Base-by-base conservation (phyloP, 2,888 invertebrate species). In the Gymnoscelis rufifasciata region DNA sequence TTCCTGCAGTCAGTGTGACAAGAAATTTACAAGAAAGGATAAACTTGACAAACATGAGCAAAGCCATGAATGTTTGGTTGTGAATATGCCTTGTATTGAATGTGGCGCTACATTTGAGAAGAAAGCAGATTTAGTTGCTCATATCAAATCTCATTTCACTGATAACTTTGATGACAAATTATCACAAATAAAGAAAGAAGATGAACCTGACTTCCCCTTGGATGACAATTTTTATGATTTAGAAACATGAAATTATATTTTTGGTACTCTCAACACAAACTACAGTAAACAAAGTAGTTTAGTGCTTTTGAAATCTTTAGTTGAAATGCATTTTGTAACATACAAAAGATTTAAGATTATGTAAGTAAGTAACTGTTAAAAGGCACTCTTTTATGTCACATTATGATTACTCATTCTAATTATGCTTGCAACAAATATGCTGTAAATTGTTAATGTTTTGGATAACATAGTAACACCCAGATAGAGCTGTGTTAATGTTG, bases 41-140 rank as follows among this genome's bases (percentile, higher is more conserved):
- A 93, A 93, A 72, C 79, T 92, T 42, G 87, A 91, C 39, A 86
- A 92, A 42, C 93, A 93, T 73, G 91, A 92, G 73, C 80, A 91
- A 57, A 91, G 90, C 59, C 92, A 92, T 67, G 92, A 92, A 64
- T 76, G 90, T 77, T 48, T 89, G 57, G 90, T 90, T 60, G 89
- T 89, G 66, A 87, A 88, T 65, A 90, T 89, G 78, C 89, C 90
- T 55, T 93, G 93, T 65, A 86, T 88, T 56, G 89, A 92, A 57
- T 93, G 93, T 71, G 88, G 89, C 44, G 88, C 89, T 37, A 89
- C 90, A 23, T 91, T 91, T 74, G 90, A 89, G 53, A 84, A 90
- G 57, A 90, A 90, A 69, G 88, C 90, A 51, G 90, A 90, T 56
- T 71, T 91, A 59, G 86, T 89, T 39, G 89, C 90, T 43, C 91